Evolutionary conservation across 2,113 vertebrate species (phyloP), one percentile per base, ranked within the genome.

Genomic region (Melanotaenia duboulayi): DNA sequence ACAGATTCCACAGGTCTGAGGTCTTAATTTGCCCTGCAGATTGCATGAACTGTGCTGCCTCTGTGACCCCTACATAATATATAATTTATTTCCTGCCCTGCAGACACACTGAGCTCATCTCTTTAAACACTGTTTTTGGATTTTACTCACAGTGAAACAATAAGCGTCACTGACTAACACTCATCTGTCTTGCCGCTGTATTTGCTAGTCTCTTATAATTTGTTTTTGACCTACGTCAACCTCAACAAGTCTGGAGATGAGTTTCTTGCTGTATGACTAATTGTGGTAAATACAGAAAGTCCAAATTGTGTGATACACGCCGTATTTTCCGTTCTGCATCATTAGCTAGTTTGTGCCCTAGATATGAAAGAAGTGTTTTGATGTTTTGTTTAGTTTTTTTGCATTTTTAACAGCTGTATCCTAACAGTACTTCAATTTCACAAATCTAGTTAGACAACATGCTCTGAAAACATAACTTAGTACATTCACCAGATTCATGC

Each of bases 21-120:
- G 70, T 80, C 48, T 57, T 64, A 59, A 35, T 81, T 52, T 60
- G 23, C 28, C 23, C 40, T 12, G 24, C 16, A 4, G 6, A 66
- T n/a, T 35, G 49, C 37, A n/a, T 56, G 32, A 22, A 2, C 40
- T 71, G 25, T 13, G 32, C 8, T 35, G 32, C 8, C 40, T 42
- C 40, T 51, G 56, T 64, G 37, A 77, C 67, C 61, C 54, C 49
- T 48, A 69, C 50, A 51, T 19, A 16, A 73, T 78, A 73, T 81
- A 39, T 42, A 13, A 66, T 78, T 61, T 37, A 75, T 80, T 78
- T 80, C 63, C 40, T 59, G 37, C 66, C 73, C 56, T 76, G 79
- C 54, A 71, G 63, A 46, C 37, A 58, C 44, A 58, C 64, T 56
- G 20, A 50, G 48, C 64, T 57, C 67, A 39, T 13, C 62, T 17